Conservation (phyloP, 2,797 vertebrate genomes). For the Lacerta viridis region DNA sequence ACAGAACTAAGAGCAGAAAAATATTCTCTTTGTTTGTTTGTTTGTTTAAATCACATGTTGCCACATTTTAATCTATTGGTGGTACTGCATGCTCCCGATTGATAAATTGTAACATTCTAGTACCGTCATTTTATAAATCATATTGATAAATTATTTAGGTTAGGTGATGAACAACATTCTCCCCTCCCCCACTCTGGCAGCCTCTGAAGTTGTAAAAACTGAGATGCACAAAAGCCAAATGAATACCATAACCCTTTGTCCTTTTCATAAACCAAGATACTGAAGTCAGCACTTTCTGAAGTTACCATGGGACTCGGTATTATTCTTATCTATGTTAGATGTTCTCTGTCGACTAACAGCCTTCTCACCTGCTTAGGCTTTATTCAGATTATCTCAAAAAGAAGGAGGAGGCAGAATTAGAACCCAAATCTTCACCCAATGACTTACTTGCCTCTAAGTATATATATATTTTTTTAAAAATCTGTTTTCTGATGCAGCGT, state of each 20-base stretch:
- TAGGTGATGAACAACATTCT: neutral
- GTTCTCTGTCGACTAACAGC: neutral
- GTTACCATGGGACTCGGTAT: conserved; percentile 33
- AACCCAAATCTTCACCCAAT: neutral
- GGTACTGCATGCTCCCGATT: neutral
- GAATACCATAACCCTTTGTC: conserved; percentile 8
- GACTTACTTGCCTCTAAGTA: neutral
- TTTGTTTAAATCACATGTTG: neutral
- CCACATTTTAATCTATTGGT: neutral
- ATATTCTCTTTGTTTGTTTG: neutral
- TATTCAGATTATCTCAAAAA: rapidly evolving
- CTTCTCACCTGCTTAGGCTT: neutral
- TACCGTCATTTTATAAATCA: neutral
- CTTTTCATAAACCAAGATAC: conserved; percentile 28
- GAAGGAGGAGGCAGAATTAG: neutral
- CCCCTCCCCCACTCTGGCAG: neutral
- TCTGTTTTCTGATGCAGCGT: rapidly evolving
- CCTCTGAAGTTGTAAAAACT: conserved; percentile 38
- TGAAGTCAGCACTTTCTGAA: conserved; percentile 55
- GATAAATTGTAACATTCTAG: neutral
- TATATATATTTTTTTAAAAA: neutral
- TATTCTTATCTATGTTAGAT: conserved; percentile 25
- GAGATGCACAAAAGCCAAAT: conserved; percentile 37
- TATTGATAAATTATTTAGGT: neutral
- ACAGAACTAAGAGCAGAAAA: neutral